These are phyloP conservation scores for Limnephilus rhombicus DNA, from an alignment of 2,888 invertebrate species.

Conservation along the genomic window DNA sequence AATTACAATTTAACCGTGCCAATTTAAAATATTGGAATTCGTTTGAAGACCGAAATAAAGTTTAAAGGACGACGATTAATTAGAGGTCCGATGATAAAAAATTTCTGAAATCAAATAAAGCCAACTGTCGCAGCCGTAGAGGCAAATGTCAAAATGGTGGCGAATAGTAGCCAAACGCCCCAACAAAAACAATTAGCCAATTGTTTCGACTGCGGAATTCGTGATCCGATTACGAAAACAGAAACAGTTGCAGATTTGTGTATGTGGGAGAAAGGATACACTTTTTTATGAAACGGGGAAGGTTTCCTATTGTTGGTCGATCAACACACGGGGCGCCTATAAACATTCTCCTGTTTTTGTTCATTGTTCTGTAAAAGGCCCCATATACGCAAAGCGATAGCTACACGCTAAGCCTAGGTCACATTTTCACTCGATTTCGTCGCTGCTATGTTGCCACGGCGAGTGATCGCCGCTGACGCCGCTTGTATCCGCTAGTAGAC, in stretches of 20 bases:
- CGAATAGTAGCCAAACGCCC: not conserved
- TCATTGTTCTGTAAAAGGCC: constrained; percentile 1
- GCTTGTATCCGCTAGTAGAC: too few relatives aligned
- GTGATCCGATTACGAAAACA: constrained; percentile 19
- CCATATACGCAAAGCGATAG: not conserved
- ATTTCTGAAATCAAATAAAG: not conserved
- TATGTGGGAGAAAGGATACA: constrained; percentile 6
- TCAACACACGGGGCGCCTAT: constrained; percentile 12
- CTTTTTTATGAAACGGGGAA: constrained; percentile 5
- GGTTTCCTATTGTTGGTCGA: constrained; percentile 16
- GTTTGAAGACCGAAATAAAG: not conserved
- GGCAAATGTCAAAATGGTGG: not conserved
- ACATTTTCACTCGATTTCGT: too few relatives aligned
- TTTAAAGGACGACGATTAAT: not conserved
- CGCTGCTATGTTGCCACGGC: too few relatives aligned
- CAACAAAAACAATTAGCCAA: constrained; percentile 39
- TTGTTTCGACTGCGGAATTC: constrained; percentile 29
- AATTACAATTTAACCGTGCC: not conserved
- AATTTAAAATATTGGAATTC: not conserved
- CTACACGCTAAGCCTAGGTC: not conserved
- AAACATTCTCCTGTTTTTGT: constrained; percentile 11
- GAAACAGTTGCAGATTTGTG: constrained; percentile 23
- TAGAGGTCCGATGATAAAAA: not conserved
- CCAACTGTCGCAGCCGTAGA: not conserved
- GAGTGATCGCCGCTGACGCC: too few relatives aligned